Conservation (phyloP, 2,888 invertebrate species). For the Macropis europaea region DNA sequence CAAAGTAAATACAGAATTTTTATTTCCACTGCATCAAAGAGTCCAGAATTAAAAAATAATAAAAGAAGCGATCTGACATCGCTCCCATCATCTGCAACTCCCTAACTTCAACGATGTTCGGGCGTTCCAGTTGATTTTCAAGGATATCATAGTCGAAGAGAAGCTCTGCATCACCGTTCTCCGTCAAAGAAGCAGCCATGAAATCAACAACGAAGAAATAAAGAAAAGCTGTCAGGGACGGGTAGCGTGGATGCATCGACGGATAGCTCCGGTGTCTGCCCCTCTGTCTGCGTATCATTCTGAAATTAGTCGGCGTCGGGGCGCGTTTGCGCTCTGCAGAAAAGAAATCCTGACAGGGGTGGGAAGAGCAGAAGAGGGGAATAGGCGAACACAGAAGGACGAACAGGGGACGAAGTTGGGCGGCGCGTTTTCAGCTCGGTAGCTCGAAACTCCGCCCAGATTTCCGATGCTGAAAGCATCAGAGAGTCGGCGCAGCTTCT, state of each 20-base stretch:
- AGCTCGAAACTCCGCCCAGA: slow-evolving; percentile 64
- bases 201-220: neutral
- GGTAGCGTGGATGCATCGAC: neutral
- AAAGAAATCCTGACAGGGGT: slow-evolving; percentile 25
- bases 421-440: slow-evolving; percentile 55
- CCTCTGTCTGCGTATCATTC: slow-evolving; percentile 10
- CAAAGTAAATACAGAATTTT: too few relatives aligned
- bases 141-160: too few relatives aligned
- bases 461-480: slow-evolving; percentile 45
- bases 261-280: slow-evolving; percentile 17
- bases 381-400: slow-evolving; percentile 38
- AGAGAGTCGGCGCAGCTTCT: slow-evolving; percentile 43
- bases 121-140: too few relatives aligned
- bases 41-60: too few relatives aligned
- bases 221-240: neutral
- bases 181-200: too few relatives aligned
- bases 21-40: too few relatives aligned
- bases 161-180: too few relatives aligned
- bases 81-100: too few relatives aligned
- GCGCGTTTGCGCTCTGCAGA: slow-evolving; percentile 40
- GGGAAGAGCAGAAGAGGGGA: slow-evolving; percentile 29
- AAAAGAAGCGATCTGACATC: too few relatives aligned
- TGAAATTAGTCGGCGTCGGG: slow-evolving; percentile 31
- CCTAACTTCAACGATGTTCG: too few relatives aligned
- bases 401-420: slow-evolving; percentile 62